Evolutionary conservation across 1,140 invertebrate genomes (phyloP).

Genomic region (Macrosteles quadrilineatus): DNA sequence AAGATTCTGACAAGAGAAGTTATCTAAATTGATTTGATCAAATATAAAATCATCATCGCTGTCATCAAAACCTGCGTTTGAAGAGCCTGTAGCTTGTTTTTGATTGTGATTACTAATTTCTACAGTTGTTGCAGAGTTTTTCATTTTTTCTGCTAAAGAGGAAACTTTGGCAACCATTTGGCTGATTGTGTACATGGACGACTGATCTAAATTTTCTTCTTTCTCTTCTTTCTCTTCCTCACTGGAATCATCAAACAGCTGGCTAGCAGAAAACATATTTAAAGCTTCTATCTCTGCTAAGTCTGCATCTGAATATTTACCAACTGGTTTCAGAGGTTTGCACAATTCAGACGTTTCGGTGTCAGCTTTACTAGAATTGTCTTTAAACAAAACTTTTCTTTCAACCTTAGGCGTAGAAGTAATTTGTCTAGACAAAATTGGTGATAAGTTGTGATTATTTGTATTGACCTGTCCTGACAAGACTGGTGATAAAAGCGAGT

Average conservation of each 20-base stretch:
- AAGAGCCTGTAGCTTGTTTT: neutral
- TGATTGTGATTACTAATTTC: neutral
- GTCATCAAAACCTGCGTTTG: neutral
- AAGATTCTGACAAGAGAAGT: neutral
- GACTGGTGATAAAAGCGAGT: too few species aligned
- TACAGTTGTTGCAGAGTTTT: too few species aligned
- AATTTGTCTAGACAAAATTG: conserved; percentile 1
- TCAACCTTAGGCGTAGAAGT: neutral
- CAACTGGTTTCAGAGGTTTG: neutral
- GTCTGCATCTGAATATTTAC: neutral
- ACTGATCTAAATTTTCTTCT: neutral
- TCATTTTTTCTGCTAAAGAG: neutral
- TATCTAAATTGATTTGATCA: conserved; percentile 5
- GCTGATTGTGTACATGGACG: conserved; percentile 23
- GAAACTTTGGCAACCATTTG: conserved; percentile 19
- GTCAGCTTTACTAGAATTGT: neutral
- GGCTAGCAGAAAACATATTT: neutral
- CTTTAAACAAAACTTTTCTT: conserved; percentile 7
- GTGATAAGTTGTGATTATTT: neutral
- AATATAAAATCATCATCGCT: conserved; percentile 16
- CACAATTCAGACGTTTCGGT: neutral
- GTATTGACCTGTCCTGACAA: too few species aligned
- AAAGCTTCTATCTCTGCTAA: neutral
- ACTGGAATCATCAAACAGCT: conserved; percentile 25
- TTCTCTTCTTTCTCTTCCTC: neutral